These are phyloP conservation scores for Synanceia verrucosa DNA, from an alignment of 2,797 vertebrate genomes.

Conservation along the genomic window DNA sequence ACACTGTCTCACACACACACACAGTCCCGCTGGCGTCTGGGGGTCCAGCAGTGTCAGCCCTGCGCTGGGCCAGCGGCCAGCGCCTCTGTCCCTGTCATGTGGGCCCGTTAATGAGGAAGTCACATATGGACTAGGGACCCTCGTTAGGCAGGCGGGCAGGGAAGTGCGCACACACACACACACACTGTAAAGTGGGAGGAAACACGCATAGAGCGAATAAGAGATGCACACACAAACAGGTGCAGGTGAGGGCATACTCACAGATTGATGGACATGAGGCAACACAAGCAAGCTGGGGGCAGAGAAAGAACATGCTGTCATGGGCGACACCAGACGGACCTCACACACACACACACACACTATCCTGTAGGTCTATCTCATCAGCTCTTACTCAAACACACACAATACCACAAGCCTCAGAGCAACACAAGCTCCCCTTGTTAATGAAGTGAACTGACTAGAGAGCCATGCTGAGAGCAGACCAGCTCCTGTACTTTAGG, in stretches of 20 bases:
- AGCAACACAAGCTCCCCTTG: slow-evolving; percentile 45
- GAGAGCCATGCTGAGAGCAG: slow-evolving; percentile 41
- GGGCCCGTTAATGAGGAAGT: slow-evolving; percentile 83
- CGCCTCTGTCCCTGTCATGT: slow-evolving; percentile 80
- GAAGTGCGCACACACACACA: slow-evolving; percentile 21
- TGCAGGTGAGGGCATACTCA: slow-evolving; percentile 62
- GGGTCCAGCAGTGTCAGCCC: slow-evolving; percentile 71
- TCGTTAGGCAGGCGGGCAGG: slow-evolving; percentile 78
- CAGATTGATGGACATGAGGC: slow-evolving; percentile 63
- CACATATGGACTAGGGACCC: slow-evolving; percentile 84
- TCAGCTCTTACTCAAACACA: slow-evolving; percentile 41
- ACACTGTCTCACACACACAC: slow-evolving; percentile 33
- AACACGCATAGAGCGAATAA: slow-evolving; percentile 11
- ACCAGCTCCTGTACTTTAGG: slow-evolving; percentile 43
- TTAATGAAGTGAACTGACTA: slow-evolving; percentile 55
- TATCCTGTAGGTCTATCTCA: slow-evolving; percentile 14
- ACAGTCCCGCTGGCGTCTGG: slow-evolving; percentile 62
- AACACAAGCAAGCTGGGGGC: slow-evolving; percentile 57
- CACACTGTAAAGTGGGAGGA: slow-evolving; percentile 31
- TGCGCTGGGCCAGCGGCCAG: slow-evolving; percentile 76
- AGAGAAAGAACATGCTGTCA: slow-evolving; percentile 78
- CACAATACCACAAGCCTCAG: slow-evolving; percentile 23
- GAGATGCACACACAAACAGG: slow-evolving; percentile 55
- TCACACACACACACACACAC: slow-evolving; percentile 16
- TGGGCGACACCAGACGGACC: slow-evolving; percentile 68